phyloP scores from a whole-genome alignment of 2,888 invertebrate genomes.

The Teinopalpus imperialis region DNA sequence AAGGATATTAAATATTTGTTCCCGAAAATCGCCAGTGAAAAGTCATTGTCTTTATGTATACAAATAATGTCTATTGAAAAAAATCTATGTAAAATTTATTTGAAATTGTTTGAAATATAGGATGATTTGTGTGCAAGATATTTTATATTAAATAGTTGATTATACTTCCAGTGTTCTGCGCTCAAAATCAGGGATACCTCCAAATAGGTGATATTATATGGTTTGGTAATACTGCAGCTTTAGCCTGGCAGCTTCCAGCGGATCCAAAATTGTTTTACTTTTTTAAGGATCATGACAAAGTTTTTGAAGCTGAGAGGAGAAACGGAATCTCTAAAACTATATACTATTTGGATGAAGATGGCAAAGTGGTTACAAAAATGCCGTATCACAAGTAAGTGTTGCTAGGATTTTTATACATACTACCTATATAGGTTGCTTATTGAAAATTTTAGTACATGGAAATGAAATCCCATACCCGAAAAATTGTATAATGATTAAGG shows the following conservation, averaged over 20 bases:
- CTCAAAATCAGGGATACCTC: constrained; percentile 83
- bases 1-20: too few species aligned
- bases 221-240: constrained; percentile 87
- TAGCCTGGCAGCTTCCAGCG: constrained; percentile 89
- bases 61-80: too few species aligned
- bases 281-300: constrained; percentile 47
- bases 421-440: too few species aligned
- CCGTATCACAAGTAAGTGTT: constrained; percentile 58
- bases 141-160: too few species aligned
- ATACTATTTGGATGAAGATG: constrained; percentile 58
- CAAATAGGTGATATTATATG: constrained; percentile 83
- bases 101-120: too few species aligned
- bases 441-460: too few species aligned
- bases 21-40: too few species aligned
- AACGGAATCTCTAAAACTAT: constrained; percentile 50
- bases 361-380: constrained; percentile 55
- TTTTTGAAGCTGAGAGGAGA: constrained; percentile 43
- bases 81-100: too few species aligned
- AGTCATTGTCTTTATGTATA: too few species aligned
- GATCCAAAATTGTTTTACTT: constrained; percentile 63
- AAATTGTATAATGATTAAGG: too few species aligned
- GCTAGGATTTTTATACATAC: background rate
- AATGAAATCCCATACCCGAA: too few species aligned
- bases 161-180: constrained; percentile 81
- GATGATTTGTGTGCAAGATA: too few species aligned